These are phyloP conservation scores for Pecten maximus DNA, from an alignment of 2,888 invertebrate species.

Conservation along the genomic window DNA sequence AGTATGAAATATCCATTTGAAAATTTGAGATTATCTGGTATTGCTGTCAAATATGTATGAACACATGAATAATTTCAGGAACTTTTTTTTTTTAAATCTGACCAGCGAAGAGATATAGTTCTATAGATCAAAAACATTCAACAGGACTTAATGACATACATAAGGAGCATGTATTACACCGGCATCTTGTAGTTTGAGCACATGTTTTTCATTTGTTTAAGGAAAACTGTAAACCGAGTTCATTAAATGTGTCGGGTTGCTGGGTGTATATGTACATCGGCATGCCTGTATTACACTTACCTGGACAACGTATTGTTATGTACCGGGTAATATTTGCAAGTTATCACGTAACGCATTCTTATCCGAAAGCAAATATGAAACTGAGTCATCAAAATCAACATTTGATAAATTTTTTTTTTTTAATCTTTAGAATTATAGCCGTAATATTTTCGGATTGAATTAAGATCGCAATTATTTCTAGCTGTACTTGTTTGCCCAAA, in stretches of 20 bases:
- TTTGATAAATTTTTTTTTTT: background rate
- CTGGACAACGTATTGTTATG: background rate
- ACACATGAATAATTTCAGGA: too few species aligned
- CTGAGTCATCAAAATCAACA: background rate
- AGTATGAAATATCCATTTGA: too few species aligned
- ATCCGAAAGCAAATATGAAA: background rate
- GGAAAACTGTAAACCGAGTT: background rate
- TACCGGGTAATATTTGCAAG: background rate
- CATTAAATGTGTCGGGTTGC: constrained; percentile 16
- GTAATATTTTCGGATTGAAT: background rate
- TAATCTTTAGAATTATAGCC: background rate
- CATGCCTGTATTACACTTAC: background rate
- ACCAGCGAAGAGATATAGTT: too few species aligned
- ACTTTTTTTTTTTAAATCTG: too few species aligned
- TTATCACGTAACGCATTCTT: constrained; percentile 8
- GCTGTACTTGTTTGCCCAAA: background rate
- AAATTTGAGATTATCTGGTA: too few species aligned
- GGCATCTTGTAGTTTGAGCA: background rate
- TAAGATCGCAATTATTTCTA: background rate
- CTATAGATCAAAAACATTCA: too few species aligned
- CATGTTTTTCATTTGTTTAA: background rate
- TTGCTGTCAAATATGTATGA: too few species aligned
- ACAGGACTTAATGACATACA: background rate
- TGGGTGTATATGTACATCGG: background rate
- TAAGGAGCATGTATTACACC: background rate